Evolutionary conservation across 2,888 invertebrate species (phyloP).

Genomic region (Bombylius major): DNA sequence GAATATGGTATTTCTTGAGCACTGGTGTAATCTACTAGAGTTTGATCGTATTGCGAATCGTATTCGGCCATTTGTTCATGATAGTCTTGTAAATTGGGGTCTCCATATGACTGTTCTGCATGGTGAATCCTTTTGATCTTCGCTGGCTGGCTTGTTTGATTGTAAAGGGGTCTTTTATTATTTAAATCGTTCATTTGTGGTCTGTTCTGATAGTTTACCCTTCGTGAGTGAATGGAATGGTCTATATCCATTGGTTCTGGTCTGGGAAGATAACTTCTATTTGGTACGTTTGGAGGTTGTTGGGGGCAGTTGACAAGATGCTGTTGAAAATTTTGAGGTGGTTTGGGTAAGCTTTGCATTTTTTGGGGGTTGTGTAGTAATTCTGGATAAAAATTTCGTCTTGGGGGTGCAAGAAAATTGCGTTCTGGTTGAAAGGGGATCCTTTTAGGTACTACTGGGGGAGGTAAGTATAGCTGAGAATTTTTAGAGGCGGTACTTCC

Average conservation of each 20-base stretch:
- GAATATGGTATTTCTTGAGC: not conserved
- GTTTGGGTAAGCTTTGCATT: not conserved
- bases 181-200: not conserved
- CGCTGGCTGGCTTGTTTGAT: not conserved
- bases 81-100: not conserved
- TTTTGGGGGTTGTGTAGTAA: not conserved
- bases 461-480: not conserved
- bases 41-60: not conserved
- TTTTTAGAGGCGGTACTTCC: not conserved
- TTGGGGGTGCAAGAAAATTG: not conserved
- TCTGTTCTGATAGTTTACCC: constrained; percentile 9
- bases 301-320: not conserved
- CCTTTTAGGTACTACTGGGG: not conserved
- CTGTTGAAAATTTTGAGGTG: not conserved
- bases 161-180: not conserved
- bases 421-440: not conserved
- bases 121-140: not conserved
- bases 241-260: constrained; percentile 13
- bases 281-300: constrained; percentile 2
- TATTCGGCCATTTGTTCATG: not conserved
- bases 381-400: not conserved
- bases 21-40: not conserved
- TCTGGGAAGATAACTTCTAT: not conserved
- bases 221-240: constrained; percentile 5
- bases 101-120: not conserved